Conservation (phyloP, 2,888 invertebrate species). For the Linnaemya vulpina region DNA sequence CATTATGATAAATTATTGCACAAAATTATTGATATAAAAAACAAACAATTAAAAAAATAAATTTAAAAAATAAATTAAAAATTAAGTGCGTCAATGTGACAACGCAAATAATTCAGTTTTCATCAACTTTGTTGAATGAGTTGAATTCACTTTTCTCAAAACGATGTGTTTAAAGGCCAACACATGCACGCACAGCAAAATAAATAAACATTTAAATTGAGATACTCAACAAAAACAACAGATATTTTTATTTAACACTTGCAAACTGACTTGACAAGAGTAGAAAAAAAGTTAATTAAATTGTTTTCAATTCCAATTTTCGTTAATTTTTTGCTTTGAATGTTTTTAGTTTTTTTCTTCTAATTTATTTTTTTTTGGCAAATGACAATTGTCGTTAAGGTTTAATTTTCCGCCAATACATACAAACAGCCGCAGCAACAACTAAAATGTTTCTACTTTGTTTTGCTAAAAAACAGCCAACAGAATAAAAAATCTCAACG, state of each 20-base stretch:
- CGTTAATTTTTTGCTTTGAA: slow-evolving; percentile 9
- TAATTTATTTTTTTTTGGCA: slow-evolving; percentile 47
- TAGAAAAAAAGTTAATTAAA: slow-evolving; percentile 16
- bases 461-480: slow-evolving; percentile 16
- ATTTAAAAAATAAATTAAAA: too few species aligned
- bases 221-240: neutral
- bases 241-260: slow-evolving; percentile 48
- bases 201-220: neutral
- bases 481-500: slow-evolving; percentile 8
- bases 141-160: neutral
- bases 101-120: neutral
- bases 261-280: slow-evolving; percentile 36
- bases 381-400: slow-evolving; percentile 42
- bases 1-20: too few species aligned
- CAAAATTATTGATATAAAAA: too few species aligned
- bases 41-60: too few species aligned
- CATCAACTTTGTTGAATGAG: neutral
- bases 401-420: slow-evolving; percentile 63
- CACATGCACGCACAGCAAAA: neutral
- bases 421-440: slow-evolving; percentile 16
- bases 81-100: neutral
- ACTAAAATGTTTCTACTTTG: neutral
- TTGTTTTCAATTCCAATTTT: slow-evolving; percentile 27
- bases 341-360: neutral
- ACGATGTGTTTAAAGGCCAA: neutral